A percentile compares a stretch with the other conserved stretches of the same genome.
Conservation (phyloP, 2,888 invertebrate species). For the Chironomus tentans region DNA sequence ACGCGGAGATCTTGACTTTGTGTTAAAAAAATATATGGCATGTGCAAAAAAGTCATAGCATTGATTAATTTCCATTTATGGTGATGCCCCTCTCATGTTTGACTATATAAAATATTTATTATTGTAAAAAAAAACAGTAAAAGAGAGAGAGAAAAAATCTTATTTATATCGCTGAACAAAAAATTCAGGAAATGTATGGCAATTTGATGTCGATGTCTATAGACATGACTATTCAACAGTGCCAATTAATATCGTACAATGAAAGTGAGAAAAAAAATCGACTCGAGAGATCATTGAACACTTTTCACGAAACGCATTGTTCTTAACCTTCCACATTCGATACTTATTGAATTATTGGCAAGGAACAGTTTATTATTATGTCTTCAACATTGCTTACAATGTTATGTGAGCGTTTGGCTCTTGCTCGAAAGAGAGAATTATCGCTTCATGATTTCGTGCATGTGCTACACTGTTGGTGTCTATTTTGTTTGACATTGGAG, state of each 20-base stretch:
- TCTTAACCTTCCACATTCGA: no score
- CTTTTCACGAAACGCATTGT: background rate
- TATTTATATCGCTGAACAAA: background rate
- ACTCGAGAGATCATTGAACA: background rate
- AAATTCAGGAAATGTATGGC: background rate
- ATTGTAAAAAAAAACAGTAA: no score
- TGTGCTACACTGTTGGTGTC: background rate
- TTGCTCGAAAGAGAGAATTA: no score
- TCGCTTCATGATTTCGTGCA: no score
- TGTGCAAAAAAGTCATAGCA: constrained; percentile 11
- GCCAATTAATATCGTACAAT: background rate
- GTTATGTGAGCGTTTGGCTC: no score
- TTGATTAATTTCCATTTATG: constrained; percentile 26
- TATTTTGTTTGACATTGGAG: background rate
- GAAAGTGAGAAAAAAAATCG: background rate
- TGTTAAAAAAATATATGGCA: background rate
- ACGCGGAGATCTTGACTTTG: background rate
- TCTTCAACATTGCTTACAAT: no score
- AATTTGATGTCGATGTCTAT: background rate
- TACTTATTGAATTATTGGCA: no score
- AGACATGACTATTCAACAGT: background rate
- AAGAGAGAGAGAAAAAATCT: no score
- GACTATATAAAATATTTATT: no score
- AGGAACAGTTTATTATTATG: no score
- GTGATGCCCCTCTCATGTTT: background rate